Percentiles rank a stretch among this genome's conserved stretches.
These are phyloP conservation scores for Bagarius yarrelli DNA, from an alignment of 2,113 vertebrate genomes.

Conservation along the genomic window DNA sequence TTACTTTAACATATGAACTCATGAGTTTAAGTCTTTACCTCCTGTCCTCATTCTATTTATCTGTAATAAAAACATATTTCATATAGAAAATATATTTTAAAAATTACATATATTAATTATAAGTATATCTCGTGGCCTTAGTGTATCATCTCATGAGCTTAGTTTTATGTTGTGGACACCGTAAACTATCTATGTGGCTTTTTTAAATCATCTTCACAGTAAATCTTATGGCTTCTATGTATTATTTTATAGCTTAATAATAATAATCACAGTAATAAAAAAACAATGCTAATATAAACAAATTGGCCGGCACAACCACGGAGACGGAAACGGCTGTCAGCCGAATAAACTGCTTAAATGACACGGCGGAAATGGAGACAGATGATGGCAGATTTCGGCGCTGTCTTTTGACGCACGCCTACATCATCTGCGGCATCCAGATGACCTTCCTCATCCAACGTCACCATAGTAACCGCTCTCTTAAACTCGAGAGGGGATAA, in stretches of 20 bases:
- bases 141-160: not conserved
- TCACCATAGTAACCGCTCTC: conserved; percentile 66
- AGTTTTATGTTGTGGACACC: not conserved
- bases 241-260: not conserved
- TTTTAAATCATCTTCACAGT: not conserved
- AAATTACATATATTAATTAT: too few species aligned
- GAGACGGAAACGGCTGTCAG: not conserved
- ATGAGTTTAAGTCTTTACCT: too few species aligned
- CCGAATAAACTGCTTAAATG: conserved; percentile 36
- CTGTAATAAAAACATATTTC: too few species aligned
- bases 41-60: too few species aligned
- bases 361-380: not conserved
- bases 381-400: conserved; percentile 17
- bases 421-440: conserved; percentile 51
- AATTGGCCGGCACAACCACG: not conserved
- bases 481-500: conserved; percentile 47
- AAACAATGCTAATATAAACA: too few species aligned
- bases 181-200: not conserved
- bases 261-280: not conserved
- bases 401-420: not conserved
- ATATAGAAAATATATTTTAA: too few species aligned
- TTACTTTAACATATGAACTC: too few species aligned
- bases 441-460: conserved; percentile 54
- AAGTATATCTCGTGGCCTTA: not conserved
- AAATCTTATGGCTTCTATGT: not conserved